A percentile compares a stretch with the other conserved stretches of the same genome.
Evolutionary conservation across 2,113 vertebrate genomes (phyloP).

Genomic region (Isichthys henryi): DNA sequence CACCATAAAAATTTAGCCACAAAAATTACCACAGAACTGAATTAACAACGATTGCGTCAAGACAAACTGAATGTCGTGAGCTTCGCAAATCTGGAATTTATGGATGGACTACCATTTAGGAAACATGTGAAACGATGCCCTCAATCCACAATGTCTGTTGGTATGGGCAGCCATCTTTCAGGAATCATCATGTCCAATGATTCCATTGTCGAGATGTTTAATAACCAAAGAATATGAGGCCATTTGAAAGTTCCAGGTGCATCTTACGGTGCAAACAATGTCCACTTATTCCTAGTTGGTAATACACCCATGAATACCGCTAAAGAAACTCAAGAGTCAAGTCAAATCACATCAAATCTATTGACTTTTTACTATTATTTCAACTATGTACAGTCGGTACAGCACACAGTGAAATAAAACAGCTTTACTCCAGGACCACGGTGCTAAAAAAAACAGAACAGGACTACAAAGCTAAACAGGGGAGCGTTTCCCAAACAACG

Average conservation of each 20-base stretch:
- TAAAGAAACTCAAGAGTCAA: neutral
- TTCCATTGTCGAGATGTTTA: neutral
- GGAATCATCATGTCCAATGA: neutral
- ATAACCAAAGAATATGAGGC: neutral
- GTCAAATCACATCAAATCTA: neutral
- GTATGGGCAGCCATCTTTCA: neutral
- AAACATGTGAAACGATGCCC: neutral
- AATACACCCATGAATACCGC: neutral
- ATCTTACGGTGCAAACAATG: neutral
- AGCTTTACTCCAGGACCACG: neutral
- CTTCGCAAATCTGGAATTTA: neutral
- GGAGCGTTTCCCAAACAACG: no score
- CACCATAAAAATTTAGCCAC: neutral
- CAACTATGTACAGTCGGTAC: neutral
- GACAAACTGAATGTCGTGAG: neutral
- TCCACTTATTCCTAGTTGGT: neutral
- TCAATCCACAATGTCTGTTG: neutral
- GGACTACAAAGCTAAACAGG: neutral
- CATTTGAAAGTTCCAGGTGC: neutral
- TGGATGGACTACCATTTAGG: neutral
- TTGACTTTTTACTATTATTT: neutral
- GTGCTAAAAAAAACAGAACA: neutral
- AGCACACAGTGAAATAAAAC: neutral
- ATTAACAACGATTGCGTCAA: neutral
- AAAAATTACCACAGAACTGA: neutral